Evolutionary conservation across 2,888 invertebrate species (phyloP), one percentile per base, ranked within the genome.

Genomic region (Brachynemurus nebulosus): DNA sequence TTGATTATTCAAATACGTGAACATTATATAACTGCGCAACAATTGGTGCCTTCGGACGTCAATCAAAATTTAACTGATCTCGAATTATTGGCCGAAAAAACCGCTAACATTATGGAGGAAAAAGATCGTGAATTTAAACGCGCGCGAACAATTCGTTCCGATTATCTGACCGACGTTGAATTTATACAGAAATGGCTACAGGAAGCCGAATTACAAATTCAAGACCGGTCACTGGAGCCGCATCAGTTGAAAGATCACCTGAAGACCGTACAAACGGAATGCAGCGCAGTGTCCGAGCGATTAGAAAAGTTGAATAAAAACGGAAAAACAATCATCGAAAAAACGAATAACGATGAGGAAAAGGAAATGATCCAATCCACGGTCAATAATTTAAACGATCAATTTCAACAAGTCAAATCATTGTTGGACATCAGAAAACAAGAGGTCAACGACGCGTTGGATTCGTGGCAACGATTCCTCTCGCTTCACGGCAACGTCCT

Each of bases 401-500:
- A 89, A 63, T 69, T 91, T 59, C 71, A 75, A 25, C 83, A 86
- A 53, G 76, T 90, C 1, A 78, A 76, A 55, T 72, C 76, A 46
- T 82, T 83, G 75, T 67, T 91, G 53, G 89, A 90, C 48, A 82
- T 88, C 55, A 80, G 84, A 61, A 84, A 81, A 58, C 80, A 81
- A 54, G 80, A 83, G 59, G 81, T 90, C 27, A 85, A 84, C 43
- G 89, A 90, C 58, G 84, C 85, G 47, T 71, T 91, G 55, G 91
- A 91, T 57, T 86, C 90, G 19, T 90, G 89, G 76, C 80, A 86
- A 51, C 72, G 86, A 47, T 92, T 92, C 74, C 73, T 88, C 54
- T 74, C 81, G 47, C 69, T 91, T 50, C 78, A 90, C 57, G 81
- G 85, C 60, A 74, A 80, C 53, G 86, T 91, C 37, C 79, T 83